Conservation (phyloP, 2,888 invertebrate species). For the Heliconius cydno region DNA sequence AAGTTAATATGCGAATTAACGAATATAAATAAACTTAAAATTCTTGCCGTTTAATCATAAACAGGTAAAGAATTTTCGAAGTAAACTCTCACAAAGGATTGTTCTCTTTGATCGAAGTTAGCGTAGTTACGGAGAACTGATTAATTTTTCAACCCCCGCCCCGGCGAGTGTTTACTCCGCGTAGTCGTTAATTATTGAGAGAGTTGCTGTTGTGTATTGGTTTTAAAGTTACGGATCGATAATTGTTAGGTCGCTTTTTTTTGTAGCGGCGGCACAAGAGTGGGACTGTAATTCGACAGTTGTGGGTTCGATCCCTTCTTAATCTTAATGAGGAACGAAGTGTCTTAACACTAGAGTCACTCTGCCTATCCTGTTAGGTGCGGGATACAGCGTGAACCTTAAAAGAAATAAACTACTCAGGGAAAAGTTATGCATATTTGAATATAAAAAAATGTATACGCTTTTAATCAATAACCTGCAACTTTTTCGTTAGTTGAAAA, state of each 20-base stretch:
- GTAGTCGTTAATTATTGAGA: conserved; percentile 23
- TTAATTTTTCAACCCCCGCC: conserved; percentile 37
- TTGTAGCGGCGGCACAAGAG: too few relatives aligned
- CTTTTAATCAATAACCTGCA: too few relatives aligned
- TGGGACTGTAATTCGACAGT: too few relatives aligned
- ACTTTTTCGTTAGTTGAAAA: too few relatives aligned
- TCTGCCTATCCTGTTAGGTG: neutral
- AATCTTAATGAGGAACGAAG: neutral
- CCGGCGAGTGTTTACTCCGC: conserved; percentile 22
- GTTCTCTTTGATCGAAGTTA: conserved; percentile 39
- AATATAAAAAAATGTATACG: too few relatives aligned
- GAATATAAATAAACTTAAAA: conserved; percentile 13
- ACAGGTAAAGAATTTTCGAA: conserved; percentile 31
- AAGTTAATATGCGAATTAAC: conserved; percentile 13
- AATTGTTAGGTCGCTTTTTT: neutral
- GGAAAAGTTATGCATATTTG: too few relatives aligned
- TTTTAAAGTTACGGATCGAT: conserved; percentile 15
- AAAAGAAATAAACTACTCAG: neutral
- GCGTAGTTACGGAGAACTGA: conserved; percentile 38
- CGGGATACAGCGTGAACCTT: neutral
- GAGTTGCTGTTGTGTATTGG: conserved; percentile 10
- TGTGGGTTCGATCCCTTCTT: too few relatives aligned
- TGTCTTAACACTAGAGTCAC: neutral
- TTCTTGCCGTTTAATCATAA: conserved; percentile 28
- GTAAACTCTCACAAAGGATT: conserved; percentile 33